Evolutionary conservation across 2,113 vertebrate species (phyloP).

Genomic region (Maccullochella peelii): DNA sequence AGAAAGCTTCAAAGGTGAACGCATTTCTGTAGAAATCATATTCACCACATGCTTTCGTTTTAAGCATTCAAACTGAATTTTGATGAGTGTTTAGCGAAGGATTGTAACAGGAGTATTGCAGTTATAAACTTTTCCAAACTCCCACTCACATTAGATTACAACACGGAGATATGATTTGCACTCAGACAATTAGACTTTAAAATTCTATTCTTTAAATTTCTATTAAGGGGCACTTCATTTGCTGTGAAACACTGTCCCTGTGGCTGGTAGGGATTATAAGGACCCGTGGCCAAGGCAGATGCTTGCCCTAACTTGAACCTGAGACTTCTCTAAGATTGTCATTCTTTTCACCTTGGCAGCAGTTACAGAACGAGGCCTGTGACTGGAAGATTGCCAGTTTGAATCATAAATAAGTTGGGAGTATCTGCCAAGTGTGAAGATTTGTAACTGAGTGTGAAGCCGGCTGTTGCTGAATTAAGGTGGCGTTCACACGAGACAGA

Average conservation of each 20-base stretch:
- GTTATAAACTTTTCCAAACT: not conserved
- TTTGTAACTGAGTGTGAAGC: constrained; percentile 47
- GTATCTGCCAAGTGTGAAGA: constrained; percentile 30
- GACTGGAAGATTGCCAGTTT: constrained; percentile 39
- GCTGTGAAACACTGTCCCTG: not conserved
- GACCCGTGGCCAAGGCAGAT: not conserved
- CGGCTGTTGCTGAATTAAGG: constrained; percentile 43
- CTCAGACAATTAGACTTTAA: not conserved
- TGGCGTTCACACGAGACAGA: constrained; percentile 22
- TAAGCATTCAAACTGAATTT: not conserved
- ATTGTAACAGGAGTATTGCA: not conserved
- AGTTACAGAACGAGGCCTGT: constrained; percentile 12
- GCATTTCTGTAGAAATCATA: not conserved
- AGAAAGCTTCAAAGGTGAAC: not conserved
- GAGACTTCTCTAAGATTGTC: not conserved
- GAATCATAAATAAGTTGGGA: constrained; percentile 27
- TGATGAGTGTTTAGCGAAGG: not conserved
- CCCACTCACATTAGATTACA: not conserved
- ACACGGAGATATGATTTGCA: not conserved
- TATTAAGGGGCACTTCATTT: not conserved
- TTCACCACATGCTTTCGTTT: not conserved
- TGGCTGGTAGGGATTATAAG: not conserved
- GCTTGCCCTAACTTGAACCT: not conserved
- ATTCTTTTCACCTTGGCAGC: constrained; percentile 23
- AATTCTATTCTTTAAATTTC: not conserved